A percentile compares a stretch with the other conserved stretches of the same genome.
Evolutionary conservation across 1,140 invertebrate genomes (phyloP).

Genomic region (Cataglyphis hispanica): DNA sequence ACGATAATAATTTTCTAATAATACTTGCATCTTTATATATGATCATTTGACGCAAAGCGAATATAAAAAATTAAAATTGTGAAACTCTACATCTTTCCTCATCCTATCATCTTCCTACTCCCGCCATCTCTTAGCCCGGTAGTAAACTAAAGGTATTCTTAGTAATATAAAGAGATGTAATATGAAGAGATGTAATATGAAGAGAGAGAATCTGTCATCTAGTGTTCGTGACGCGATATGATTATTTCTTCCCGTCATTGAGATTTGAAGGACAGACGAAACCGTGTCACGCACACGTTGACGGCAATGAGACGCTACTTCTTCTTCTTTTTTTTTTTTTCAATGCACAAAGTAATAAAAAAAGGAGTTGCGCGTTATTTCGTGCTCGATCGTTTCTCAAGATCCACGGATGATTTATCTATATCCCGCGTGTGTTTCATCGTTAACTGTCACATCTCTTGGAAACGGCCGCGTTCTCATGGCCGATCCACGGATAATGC

Average conservation of each 20-base stretch:
- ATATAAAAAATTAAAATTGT: not conserved
- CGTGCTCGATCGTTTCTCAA: constrained; percentile 21
- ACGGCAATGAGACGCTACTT: not conserved
- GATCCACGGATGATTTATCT: constrained; percentile 62
- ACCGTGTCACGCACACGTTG: not conserved
- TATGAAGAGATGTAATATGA: not conserved
- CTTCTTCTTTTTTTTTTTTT: too few relatives aligned
- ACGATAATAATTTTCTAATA: not conserved
- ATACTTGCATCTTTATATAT: not conserved
- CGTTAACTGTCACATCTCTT: constrained; percentile 47
- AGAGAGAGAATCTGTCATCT: constrained; percentile 23
- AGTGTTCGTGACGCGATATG: not conserved
- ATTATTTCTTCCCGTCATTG: constrained; percentile 19
- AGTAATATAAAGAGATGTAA: constrained; percentile 7
- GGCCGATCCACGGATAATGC: constrained; percentile 20
- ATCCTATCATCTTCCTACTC: constrained; percentile 61
- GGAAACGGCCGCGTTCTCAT: constrained; percentile 29
- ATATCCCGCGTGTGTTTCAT: constrained; percentile 46
- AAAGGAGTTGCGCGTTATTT: constrained; percentile 1
- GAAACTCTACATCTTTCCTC: not conserved
- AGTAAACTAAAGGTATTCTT: constrained; percentile 61
- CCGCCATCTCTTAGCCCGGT: constrained; percentile 76
- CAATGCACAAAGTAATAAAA: constrained; percentile 49
- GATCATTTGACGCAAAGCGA: not conserved
- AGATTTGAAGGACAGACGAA: constrained; percentile 29